Percentiles rank a stretch among this genome's conserved stretches.
phyloP scores from a whole-genome alignment of 1,140 invertebrate species.

The Coptotermes formosanus region DNA sequence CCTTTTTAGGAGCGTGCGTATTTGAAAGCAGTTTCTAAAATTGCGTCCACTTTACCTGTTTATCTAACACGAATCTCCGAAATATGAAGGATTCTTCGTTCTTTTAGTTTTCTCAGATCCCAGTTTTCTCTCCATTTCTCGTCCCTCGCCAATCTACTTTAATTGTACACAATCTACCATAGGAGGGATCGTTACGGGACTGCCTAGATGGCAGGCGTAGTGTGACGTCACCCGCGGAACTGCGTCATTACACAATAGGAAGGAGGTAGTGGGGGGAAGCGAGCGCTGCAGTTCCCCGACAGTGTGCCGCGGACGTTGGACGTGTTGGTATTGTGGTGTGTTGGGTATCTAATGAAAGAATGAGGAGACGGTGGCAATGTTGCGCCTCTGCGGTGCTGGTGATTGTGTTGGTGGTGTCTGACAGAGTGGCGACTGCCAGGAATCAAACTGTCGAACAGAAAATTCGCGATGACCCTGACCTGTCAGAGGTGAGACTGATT shows the following conservation, averaged over 20 bases:
- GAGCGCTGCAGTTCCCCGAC: not conserved
- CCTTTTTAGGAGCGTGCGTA: too few species aligned
- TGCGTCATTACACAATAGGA: not conserved
- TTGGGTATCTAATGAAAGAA: not conserved
- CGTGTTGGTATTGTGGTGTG: not conserved
- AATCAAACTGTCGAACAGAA: slow-evolving; percentile 45
- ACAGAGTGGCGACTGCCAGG: slow-evolving; percentile 36
- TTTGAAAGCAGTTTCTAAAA: too few species aligned
- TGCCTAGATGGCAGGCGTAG: slow-evolving; percentile 12
- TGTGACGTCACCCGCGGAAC: slow-evolving; percentile 8
- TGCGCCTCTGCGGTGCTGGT: slow-evolving; percentile 26
- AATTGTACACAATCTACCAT: not conserved
- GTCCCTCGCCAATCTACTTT: not conserved
- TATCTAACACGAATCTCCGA: too few species aligned
- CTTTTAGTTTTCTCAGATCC: not conserved
- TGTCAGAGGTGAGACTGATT: slow-evolving; percentile 46
- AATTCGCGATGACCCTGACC: slow-evolving; percentile 47
- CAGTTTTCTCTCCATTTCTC: not conserved
- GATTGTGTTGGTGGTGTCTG: slow-evolving; percentile 36
- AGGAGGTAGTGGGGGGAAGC: not conserved
- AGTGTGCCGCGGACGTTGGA: not conserved
- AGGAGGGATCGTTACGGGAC: not conserved
- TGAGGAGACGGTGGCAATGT: not conserved
- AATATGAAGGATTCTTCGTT: not conserved
- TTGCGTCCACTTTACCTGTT: too few species aligned